Evolutionary conservation across 2,888 invertebrate species (phyloP).

Genomic region (Drosophila neoperkinsi): DNA sequence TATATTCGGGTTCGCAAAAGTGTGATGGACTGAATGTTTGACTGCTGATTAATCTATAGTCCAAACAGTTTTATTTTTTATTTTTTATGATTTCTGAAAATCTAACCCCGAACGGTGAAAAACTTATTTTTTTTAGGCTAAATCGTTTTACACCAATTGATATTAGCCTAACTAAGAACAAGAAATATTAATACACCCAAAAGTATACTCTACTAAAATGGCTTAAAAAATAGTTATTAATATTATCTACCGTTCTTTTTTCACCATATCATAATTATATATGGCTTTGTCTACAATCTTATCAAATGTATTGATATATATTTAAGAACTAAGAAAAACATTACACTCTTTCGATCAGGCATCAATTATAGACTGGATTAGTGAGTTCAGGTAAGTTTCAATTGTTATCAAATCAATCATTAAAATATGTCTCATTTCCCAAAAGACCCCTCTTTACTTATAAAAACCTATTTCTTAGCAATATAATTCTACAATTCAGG

Average conservation of each 20-base stretch:
- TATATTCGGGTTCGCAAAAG: neutral
- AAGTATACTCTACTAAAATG: conserved; percentile 37
- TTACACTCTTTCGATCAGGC: neutral
- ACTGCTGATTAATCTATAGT: neutral
- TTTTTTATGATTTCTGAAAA: neutral
- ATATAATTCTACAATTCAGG: neutral
- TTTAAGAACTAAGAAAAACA: neutral
- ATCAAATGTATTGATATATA: conserved; percentile 9
- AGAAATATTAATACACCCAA: conserved; percentile 29
- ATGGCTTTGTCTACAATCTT: conserved; percentile 17
- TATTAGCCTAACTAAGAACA: neutral
- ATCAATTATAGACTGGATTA: neutral
- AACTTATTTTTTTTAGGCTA: neutral
- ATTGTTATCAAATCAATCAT: neutral
- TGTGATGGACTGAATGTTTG: neutral
- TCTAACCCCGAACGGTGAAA: neutral
- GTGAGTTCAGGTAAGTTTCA: neutral
- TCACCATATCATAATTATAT: neutral
- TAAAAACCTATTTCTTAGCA: neutral
- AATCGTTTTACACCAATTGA: neutral
- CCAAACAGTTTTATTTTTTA: neutral
- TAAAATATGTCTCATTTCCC: neutral
- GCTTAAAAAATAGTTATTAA: neutral
- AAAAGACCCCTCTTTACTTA: neutral
- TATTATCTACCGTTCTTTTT: neutral